Evolutionary conservation across 2,113 vertebrate species (phyloP).

Genomic region (Fregetta grallaria): DNA sequence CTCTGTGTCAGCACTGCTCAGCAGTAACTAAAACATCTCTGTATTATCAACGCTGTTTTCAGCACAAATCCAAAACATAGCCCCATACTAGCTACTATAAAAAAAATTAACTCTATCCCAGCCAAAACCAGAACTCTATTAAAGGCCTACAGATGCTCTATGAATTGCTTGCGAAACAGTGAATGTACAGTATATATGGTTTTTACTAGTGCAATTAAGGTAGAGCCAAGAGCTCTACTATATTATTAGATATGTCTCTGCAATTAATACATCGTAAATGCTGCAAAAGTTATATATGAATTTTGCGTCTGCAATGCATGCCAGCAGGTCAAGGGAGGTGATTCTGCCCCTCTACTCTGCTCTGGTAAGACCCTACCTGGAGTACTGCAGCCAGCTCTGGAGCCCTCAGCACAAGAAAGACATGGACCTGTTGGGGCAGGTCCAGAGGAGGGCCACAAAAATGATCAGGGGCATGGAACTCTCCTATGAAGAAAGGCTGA

Average conservation of each 20-base stretch:
- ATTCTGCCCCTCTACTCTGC: neutral
- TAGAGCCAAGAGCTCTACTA: neutral
- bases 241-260: neutral
- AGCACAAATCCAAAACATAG: too few relatives aligned
- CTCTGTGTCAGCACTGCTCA: too few relatives aligned
- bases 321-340: neutral
- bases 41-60: too few relatives aligned
- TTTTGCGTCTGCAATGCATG: neutral
- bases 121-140: neutral
- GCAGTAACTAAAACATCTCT: too few relatives aligned
- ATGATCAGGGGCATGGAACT: neutral
- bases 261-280: neutral
- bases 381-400: neutral
- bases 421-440: neutral
- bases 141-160: neutral
- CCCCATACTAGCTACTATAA: too few relatives aligned
- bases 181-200: neutral
- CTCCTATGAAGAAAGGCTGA: neutral
- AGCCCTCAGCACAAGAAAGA: neutral
- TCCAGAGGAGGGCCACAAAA: neutral
- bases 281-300: neutral
- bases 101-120: too few relatives aligned
- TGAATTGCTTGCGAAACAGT: neutral
- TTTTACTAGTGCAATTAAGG: conserved; percentile 37
- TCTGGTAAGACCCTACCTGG: neutral